These are phyloP conservation scores for Drymodes brunneopygia DNA, from an alignment of 2,113 vertebrate species.

Conservation along the genomic window DNA sequence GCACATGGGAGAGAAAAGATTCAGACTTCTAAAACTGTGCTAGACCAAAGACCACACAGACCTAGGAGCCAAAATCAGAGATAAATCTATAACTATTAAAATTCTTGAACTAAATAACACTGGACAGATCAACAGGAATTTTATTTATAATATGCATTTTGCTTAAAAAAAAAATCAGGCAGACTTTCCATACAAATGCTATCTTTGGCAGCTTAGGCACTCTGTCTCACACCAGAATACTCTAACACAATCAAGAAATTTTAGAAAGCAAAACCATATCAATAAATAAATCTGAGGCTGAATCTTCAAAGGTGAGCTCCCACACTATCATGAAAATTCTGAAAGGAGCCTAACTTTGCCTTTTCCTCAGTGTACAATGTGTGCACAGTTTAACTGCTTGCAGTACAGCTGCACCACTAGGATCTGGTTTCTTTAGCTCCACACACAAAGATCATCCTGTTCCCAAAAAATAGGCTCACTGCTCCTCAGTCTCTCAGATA, in stretches of 20 bases:
- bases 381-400: background rate
- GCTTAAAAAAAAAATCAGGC: background rate
- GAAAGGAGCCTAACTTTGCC: background rate
- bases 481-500: slow-evolving; percentile 46
- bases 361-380: slow-evolving; percentile 20
- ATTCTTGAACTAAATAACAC: background rate
- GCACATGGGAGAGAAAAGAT: background rate
- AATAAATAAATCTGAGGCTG: background rate
- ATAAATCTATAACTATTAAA: background rate
- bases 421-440: slow-evolving; percentile 48
- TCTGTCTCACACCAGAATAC: background rate
- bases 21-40: background rate
- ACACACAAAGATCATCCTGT: slow-evolving; percentile 73
- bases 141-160: background rate
- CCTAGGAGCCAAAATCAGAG: background rate
- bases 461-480: background rate
- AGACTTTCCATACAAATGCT: background rate
- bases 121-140: background rate
- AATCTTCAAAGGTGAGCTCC: background rate
- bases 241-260: background rate
- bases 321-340: background rate
- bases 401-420: slow-evolving; percentile 55
- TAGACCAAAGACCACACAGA: background rate
- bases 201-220: background rate
- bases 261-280: background rate